Conservation (phyloP, 2,888 invertebrate species). For the Bruchidius siliquastri region DNA sequence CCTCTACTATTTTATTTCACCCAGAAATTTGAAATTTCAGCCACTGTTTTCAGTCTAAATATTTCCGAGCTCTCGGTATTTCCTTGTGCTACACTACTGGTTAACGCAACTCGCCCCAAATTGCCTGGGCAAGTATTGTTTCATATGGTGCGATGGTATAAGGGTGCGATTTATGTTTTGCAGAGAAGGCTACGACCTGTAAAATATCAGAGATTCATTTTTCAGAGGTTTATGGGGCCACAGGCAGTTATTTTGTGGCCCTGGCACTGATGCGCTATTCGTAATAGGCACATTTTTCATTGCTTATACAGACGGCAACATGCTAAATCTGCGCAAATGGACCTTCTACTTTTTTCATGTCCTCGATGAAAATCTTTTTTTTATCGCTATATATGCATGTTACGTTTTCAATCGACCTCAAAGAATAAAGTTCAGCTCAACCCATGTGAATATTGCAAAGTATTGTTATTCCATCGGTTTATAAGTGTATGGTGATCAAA, state of each 20-base stretch:
- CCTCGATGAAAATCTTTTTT: not conserved
- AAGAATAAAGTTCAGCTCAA: no score
- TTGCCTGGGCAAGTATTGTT: not conserved
- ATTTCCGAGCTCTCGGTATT: no score
- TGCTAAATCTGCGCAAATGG: not conserved
- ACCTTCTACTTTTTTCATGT: not conserved
- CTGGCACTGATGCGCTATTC: not conserved
- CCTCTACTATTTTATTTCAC: no score
- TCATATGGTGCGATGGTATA: not conserved
- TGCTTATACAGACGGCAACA: not conserved
- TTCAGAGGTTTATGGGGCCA: not conserved
- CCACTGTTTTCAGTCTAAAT: no score
- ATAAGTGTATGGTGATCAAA: no score
- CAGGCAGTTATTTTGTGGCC: not conserved
- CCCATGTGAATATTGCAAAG: no score
- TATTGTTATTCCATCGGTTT: no score
- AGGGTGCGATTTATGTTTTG: not conserved
- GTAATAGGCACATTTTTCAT: not conserved
- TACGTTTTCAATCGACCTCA: no score
- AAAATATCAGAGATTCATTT: not conserved
- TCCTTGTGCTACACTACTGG: not conserved
- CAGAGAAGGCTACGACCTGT: not conserved
- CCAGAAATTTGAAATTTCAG: no score
- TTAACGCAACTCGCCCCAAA: not conserved
- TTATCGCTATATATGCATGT: not conserved